phyloP scores from a whole-genome alignment of 2,113 vertebrate species.

The Scytalopus superciliaris region DNA sequence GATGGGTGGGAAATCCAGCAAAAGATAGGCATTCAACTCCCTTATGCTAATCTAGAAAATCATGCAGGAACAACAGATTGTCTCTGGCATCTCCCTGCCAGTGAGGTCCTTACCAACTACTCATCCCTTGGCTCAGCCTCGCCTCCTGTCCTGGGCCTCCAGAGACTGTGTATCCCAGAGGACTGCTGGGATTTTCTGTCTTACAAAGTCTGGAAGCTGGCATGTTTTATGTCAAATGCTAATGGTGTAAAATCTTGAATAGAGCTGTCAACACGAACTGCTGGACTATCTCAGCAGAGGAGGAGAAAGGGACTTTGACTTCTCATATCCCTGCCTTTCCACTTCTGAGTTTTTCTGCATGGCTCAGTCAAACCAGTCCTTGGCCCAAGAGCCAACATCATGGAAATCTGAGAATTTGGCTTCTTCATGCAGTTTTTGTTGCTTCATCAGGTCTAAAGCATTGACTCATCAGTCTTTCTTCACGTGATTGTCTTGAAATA shows the following conservation, averaged over 20 bases:
- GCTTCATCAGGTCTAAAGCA: neutral
- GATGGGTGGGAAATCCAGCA: neutral
- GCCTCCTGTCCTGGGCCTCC: neutral
- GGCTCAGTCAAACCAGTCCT: neutral
- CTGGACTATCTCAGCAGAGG: neutral
- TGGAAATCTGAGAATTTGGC: neutral
- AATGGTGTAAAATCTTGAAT: neutral
- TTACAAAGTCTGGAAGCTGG: neutral
- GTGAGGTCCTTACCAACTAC: neutral
- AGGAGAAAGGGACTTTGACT: neutral
- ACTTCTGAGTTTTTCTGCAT: neutral
- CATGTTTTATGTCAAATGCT: neutral
- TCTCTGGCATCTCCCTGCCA: neutral
- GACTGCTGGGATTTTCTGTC: neutral
- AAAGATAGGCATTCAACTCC: neutral
- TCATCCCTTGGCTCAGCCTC: neutral
- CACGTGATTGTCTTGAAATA: constrained; percentile 43
- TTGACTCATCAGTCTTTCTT: constrained; percentile 34
- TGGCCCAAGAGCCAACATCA: neutral
- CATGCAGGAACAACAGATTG: neutral
- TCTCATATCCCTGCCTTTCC: neutral
- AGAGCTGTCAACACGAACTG: neutral
- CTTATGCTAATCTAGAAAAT: neutral
- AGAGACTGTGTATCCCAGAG: neutral
- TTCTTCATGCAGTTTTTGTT: constrained; percentile 21